Base-by-base conservation (phyloP, 2,888 invertebrate species). In the Aporophyla nigra region DNA sequence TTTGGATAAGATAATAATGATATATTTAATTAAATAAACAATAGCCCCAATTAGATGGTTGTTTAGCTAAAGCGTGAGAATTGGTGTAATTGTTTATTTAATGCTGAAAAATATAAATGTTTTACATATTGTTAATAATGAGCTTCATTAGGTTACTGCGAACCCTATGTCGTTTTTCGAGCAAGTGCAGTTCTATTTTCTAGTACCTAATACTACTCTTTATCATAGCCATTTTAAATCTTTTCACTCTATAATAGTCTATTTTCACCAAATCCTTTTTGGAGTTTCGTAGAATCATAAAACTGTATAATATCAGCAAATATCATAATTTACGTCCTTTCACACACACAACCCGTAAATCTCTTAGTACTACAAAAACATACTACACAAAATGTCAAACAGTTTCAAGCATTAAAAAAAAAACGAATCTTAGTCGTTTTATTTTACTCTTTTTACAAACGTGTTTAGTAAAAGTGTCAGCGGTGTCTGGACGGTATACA, bases 401-500 rank as follows among this genome's bases (percentile, higher is more conserved):
- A 40, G 56, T 58, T 72, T 68, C 16, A 58, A 75, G 63, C 27
- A 49, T 58, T 59, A 62, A 46, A 69, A 73, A 68, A 75, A 70
- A 40, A 80, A 54, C 1, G 1, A 75, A 75, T 72, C 40, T 71
- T 70, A 73, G 53, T 56, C 7, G 70, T 89, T 85, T 79, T 87
- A 86, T 86, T 89, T 85, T 89, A 76, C 80, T 83, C 85, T 82
- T 90, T 90, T 87, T 88, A 87, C 85, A 84, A 82, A 92, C 92
- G 91, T 92, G 93, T 91, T 84, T 89, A 89, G 91, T 94, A 92
- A 93, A 93, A 87, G 89, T 94, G 93, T 95, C 95, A 93, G 82
- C 94, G 86, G 70, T 85, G 95, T 94, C 94, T 94, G 93, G 92
- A 85, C 81, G 87, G 82, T 81, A 86, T 85, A 89, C 91, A 92